Base-by-base conservation (phyloP, 2,888 invertebrate genomes). In the Drosophila meridiana region DNA sequence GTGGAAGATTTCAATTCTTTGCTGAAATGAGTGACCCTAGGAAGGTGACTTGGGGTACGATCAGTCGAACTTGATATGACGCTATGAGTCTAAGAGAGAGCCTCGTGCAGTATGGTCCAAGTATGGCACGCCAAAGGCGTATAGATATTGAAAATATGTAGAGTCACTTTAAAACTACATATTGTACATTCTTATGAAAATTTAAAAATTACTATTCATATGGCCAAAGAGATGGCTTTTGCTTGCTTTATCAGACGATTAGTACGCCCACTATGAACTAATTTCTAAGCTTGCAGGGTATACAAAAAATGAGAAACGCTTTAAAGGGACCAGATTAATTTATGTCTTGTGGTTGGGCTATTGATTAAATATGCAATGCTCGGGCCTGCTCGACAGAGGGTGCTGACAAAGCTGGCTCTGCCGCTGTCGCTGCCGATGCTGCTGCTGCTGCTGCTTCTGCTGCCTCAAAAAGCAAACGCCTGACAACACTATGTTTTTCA, bases 351-450 rank as follows among this genome's bases (percentile, higher is more conserved):
- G 80, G 72, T 55, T 69, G 56, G 65, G 56, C 68, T 85, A 85
- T 85, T 85, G 85, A 85, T 85, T 85, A 85, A 85, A 87, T 85
- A 85, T 85, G 87, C 83, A 80, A 63, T 55, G 62, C 48, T 32
- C 50, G 48, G 59, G 53, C 45, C 57, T 52, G 66, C 62, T 32
- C 45, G 20, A 32, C 20, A 9, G 40, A 32, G 47, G 45, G 47
- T 59, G 72, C 74, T 75, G 69, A 72, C 79, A 78, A 72, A 69
- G 80, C 43, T 64, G 43, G n/a, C 34, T 43, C 45, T 4, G 34
- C 34, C 45, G 43, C 13, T 40, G 42, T 4, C 26, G 38, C 11
- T 47, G 38, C 48, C 34, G 47, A 2, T 28, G 42, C 9, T 11
- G 55, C 38, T 28, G 55, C 40, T 14, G 43, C 9, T 13, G 42